Evolutionary conservation across 2,797 vertebrate genomes (phyloP).

Genomic region (Prunella strophiata): DNA sequence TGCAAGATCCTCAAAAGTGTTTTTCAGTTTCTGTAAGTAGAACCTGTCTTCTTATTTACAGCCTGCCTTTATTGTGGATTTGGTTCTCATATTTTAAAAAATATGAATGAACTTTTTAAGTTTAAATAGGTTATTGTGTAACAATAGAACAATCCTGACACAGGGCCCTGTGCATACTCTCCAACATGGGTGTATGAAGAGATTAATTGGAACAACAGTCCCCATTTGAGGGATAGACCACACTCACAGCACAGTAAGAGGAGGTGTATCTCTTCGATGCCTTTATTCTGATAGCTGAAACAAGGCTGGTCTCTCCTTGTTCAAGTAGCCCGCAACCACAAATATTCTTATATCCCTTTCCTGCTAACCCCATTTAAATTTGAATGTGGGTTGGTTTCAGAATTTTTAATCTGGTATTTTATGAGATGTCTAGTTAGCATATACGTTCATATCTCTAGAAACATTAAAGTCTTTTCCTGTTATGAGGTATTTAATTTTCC

Average conservation of each 20-base stretch:
- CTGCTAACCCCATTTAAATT: background rate
- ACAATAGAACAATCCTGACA: background rate
- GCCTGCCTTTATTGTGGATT: background rate
- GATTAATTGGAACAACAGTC: background rate
- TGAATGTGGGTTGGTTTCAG: background rate
- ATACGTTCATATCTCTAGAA: background rate
- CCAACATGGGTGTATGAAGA: fast-evolving
- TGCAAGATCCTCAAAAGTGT: background rate
- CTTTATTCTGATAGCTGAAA: background rate
- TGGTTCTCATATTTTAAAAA: background rate
- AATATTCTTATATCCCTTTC: background rate
- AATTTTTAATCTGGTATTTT: background rate
- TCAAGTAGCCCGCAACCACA: background rate
- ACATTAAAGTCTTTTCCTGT: background rate
- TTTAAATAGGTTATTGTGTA: background rate
- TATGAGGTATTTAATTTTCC: background rate
- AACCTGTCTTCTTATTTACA: background rate
- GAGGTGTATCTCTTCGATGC: background rate
- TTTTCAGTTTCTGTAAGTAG: background rate
- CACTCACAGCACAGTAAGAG: background rate
- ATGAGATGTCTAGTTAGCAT: background rate
- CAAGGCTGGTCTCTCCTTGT: background rate
- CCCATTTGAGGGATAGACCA: background rate
- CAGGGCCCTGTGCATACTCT: background rate
- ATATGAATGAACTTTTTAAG: background rate